Conservation (phyloP, 2,113 vertebrate species). For the Geococcyx californianus region DNA sequence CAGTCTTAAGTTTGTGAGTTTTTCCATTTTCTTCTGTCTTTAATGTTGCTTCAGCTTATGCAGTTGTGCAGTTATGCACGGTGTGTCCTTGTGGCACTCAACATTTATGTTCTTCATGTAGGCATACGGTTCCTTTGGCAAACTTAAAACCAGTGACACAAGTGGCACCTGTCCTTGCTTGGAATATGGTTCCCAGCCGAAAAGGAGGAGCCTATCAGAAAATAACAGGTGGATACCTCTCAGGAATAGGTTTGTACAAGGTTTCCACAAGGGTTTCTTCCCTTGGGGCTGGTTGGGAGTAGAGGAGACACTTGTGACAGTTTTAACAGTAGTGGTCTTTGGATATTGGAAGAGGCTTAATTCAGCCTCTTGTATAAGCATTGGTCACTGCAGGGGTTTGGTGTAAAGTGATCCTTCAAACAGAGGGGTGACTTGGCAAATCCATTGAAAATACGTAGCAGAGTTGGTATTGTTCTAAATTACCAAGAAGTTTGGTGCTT, state of each 20-base stretch:
- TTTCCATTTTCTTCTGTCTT: not conserved
- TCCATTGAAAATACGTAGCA: not conserved
- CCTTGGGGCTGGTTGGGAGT: fast-evolving
- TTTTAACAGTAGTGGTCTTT: not conserved
- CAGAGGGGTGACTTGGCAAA: not conserved
- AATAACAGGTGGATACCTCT: conserved; percentile 69
- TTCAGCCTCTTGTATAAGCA: not conserved
- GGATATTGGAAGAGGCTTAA: not conserved
- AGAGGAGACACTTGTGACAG: fast-evolving
- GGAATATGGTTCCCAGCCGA: conserved; percentile 79
- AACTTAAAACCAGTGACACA: conserved; percentile 90
- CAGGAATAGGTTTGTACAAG: conserved; percentile 81
- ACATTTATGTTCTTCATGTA: conserved; percentile 45
- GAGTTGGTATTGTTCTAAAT: not conserved
- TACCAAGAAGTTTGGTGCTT: not conserved
- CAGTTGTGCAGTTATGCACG: not conserved
- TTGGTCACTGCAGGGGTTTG: not conserved
- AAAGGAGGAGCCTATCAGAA: conserved; percentile 83
- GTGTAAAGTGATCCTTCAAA: not conserved
- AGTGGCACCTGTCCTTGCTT: conserved; percentile 84
- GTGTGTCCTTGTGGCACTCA: not conserved
- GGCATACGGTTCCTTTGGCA: conserved; percentile 88
- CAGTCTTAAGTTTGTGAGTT: not conserved
- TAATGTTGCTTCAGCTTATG: not conserved
- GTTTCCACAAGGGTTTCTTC: not conserved